Evolutionary conservation across 2,797 vertebrate genomes (phyloP), one percentile per base, ranked within the genome.

Genomic region (Sebastes glaucus): DNA sequence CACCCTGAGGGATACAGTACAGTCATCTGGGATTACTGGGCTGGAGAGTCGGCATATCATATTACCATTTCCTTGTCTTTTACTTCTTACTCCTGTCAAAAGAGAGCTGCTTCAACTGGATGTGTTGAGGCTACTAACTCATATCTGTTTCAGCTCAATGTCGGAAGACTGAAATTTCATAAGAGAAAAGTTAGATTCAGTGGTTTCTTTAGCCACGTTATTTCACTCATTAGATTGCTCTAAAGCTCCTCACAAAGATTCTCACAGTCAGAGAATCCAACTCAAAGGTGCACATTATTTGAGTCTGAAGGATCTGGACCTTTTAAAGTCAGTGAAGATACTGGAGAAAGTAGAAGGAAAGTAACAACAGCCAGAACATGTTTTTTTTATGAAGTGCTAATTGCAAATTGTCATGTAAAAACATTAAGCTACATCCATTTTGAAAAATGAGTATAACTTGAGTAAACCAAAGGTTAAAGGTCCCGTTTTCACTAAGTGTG

Each of bases 11-110:
- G 78, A 65, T 22, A 27, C 60, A 57, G 79, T 76, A 27, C 63
- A 57, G 79, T 76, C 83, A 33, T 73, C 83, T 89, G 72, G 81
- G 76, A 86, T 87, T 87, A 84, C 84, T 61, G 61, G 72, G 52
- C 9, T 49, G 67, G 74, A 80, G 69, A 88, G 91, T 87, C 77
- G 78, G 23, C 42, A 56, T 79, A 88, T 92, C 83, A 73, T 16
- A 23, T 92, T 86, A 23, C 80, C 63, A 52, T 84, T 80, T 85
- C 78, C 74, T 86, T 88, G 83, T 72, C 72, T 79, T 71, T 76
- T 63, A 60, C 56, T 78, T 77, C 33, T 61, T n/a, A 32, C 60
- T 72, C n/a, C 60, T 82, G 78, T 86, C 82, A 84, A 74, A 82
- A 55, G 49, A 84, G 61, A 78, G 59, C 78, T 69, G 63, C 70